These are phyloP conservation scores for Sorex maritimensis DNA, from an alignment of 2,797 vertebrate genomes.

Conservation along the genomic window DNA sequence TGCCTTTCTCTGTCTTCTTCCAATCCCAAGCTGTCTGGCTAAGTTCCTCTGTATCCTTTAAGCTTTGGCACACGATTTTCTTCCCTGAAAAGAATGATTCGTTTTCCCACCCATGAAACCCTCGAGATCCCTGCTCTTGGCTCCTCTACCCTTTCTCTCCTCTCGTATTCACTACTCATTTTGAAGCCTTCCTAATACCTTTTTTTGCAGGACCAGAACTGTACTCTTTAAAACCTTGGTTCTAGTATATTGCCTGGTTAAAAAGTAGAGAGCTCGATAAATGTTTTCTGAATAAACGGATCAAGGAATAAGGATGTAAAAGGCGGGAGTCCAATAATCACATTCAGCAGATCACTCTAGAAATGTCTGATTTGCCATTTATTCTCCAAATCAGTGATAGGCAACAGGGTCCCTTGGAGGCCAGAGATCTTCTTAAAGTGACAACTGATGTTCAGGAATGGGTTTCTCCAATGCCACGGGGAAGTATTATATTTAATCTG, in stretches of 20 bases:
- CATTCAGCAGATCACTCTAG: neutral
- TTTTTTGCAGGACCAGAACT: neutral
- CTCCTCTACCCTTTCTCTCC: neutral
- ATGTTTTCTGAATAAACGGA: neutral
- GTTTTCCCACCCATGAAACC: neutral
- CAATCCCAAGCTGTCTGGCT: neutral
- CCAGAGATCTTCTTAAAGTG: slow-evolving; percentile 42
- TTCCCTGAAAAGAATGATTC: neutral
- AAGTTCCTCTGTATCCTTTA: neutral
- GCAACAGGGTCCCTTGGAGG: neutral
- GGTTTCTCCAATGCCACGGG: neutral
- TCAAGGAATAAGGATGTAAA: neutral
- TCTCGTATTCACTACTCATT: neutral
- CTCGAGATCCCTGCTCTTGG: neutral
- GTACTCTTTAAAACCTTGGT: too few species aligned
- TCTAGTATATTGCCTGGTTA: neutral
- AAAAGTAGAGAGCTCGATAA: neutral
- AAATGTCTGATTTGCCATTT: slow-evolving; percentile 37
- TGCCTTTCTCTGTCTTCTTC: neutral
- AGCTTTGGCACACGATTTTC: neutral
- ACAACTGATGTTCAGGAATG: neutral
- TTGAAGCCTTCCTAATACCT: neutral
- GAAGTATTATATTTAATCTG: neutral
- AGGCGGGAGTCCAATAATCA: neutral
- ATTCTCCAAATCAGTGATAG: neutral